phyloP scores from a whole-genome alignment of 2,888 invertebrate genomes.

The Crematogaster levior region DNA sequence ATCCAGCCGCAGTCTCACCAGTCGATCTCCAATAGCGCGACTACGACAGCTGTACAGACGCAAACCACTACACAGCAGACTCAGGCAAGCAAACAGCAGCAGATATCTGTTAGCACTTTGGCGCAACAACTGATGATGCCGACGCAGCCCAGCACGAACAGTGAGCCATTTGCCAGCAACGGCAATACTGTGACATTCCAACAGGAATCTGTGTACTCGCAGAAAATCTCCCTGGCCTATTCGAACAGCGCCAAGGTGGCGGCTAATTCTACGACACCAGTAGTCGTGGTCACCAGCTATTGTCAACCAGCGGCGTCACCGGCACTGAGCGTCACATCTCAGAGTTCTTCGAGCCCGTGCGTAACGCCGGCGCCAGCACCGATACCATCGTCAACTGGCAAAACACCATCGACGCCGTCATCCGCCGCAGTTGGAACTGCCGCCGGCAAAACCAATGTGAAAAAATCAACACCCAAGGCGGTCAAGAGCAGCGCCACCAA shows the following conservation, averaged over 20 bases:
- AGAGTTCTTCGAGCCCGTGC: constrained; percentile 88
- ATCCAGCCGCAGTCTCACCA: constrained; percentile 86
- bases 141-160: constrained; percentile 65
- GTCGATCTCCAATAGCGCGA: constrained; percentile 67
- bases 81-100: constrained; percentile 72
- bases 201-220: constrained; percentile 82
- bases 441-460: constrained; percentile 79
- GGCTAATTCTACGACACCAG: constrained; percentile 85
- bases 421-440: constrained; percentile 81
- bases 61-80: constrained; percentile 78
- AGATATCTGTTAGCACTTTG: constrained; percentile 75
- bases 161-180: constrained; percentile 76
- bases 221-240: constrained; percentile 87
- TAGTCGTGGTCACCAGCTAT: constrained; percentile 88
- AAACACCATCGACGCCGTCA: constrained; percentile 85
- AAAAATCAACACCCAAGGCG: constrained; percentile 87
- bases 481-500: constrained; percentile 88
- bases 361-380: constrained; percentile 87
- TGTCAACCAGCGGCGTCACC: constrained; percentile 87
- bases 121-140: constrained; percentile 83
- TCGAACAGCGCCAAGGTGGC: constrained; percentile 84
- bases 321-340: constrained; percentile 87
- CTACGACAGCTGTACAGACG: constrained; percentile 80
- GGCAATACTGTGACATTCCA: constrained; percentile 77
- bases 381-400: constrained; percentile 82